Evolutionary conservation across 2,888 invertebrate species (phyloP), one percentile per base, ranked within the genome.

Genomic region (Xylota segnis): DNA sequence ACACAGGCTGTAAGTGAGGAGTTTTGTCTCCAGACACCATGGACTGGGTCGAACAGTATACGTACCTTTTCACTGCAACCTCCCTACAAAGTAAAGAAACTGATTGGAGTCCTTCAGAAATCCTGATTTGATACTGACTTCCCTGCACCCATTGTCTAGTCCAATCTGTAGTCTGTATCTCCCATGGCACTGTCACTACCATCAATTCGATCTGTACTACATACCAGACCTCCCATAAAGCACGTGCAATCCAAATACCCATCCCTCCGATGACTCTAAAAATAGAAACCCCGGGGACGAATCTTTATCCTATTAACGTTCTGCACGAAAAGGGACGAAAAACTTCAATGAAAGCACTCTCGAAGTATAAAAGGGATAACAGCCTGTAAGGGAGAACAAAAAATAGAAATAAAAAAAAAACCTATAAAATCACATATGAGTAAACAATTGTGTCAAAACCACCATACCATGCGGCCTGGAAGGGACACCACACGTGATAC

Each of bases 401-500:
- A 50, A 50, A 23, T 10, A 12, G 2, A 50, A 50, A 29, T 29
- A 27, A n/a, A 27, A 50, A 50, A 50, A 50, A 4, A 5, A 23
- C 3, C 2, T 23, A 23, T 23, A 23, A 23, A 37, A 9, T 52
- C 52, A 29, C 29, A 52, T 29, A 29, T 52, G 29, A 27, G 18
- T 72, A 72, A 72, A 72, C 50, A 72, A 72, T 61, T 61, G 72
- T 72, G 72, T 72, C 72, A 61, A 29, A 61, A 23, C 47, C 71
- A 59, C 18, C 32, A 37, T 37, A 27, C 59, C 59, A 72, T 23
- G 50, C 52, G 50, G 14, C 61, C 61, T 52, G 23, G 16, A 61
- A 61, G 72, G 72, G 61, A 72, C 52, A 50, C 71, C 77, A 70
- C 77, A 70, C 77, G 54, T 77, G 77, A 70, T 61, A 70, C 54